Conservation (phyloP, 2,113 vertebrate species). For the Scopus umbretta region DNA sequence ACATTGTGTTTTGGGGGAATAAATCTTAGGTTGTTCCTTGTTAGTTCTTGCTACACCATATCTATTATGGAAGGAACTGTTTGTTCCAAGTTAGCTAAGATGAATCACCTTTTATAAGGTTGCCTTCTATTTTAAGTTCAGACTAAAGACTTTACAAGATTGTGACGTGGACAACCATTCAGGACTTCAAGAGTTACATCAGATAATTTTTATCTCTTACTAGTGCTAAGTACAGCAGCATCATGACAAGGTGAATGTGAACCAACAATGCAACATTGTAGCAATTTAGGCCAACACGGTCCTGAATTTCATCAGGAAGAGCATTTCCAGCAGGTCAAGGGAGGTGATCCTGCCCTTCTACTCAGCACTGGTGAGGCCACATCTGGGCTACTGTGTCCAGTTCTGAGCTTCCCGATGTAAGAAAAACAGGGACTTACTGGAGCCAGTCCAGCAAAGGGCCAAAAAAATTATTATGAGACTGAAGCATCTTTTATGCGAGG, state of each 20-base stretch:
- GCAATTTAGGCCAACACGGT: background rate
- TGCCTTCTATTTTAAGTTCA: background rate
- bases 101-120: background rate
- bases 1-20: background rate
- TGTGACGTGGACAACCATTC: background rate
- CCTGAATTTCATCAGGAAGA: background rate
- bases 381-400: background rate
- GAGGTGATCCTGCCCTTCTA: background rate
- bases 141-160: background rate
- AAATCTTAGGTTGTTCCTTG: background rate
- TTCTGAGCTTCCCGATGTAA: background rate
- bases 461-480: background rate
- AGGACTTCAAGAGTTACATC: background rate
- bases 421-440: background rate
- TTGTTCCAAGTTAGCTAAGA: background rate
- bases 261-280: background rate
- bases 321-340: background rate
- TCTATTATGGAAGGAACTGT: background rate
- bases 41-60: background rate
- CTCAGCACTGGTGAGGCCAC: background rate
- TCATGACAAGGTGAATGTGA: background rate
- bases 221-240: background rate
- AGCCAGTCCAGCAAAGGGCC: background rate
- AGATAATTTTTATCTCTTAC: background rate
- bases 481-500: background rate